A percentile compares a stretch with the other conserved stretches of the same genome.
These are phyloP conservation scores for Leucania comma DNA, from an alignment of 2,888 invertebrate genomes.

Conservation along the genomic window DNA sequence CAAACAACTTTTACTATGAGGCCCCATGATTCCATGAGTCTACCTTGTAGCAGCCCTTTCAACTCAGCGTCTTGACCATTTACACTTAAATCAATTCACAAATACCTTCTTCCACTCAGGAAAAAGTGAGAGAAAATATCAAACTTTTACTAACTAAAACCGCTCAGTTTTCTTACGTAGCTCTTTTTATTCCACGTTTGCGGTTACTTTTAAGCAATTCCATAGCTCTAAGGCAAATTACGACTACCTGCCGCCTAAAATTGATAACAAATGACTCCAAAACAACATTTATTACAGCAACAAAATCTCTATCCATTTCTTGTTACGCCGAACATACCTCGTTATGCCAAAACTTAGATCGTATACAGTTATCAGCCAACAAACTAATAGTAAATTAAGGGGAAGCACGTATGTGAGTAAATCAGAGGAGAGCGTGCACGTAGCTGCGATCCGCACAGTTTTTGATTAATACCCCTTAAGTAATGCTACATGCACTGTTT, in stretches of 20 bases:
- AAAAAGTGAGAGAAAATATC: no score
- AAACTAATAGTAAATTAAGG: slow-evolving; percentile 70
- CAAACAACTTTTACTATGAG: no score
- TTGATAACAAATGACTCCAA: slow-evolving; percentile 28
- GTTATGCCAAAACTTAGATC: slow-evolving; percentile 60
- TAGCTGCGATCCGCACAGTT: slow-evolving; percentile 72
- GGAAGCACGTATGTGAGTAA: slow-evolving; percentile 69
- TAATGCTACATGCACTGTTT: slow-evolving; percentile 42
- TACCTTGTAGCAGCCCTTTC: no score
- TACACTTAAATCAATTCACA: neutral
- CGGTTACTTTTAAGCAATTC: no score
- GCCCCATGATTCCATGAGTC: no score
- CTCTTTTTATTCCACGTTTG: no score
- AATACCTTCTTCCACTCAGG: neutral
- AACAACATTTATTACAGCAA: slow-evolving; percentile 33
- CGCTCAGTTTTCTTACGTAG: no score
- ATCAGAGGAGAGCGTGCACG: slow-evolving; percentile 70
- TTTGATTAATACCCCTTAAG: slow-evolving; percentile 71
- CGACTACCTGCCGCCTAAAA: neutral
- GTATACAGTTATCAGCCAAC: slow-evolving; percentile 65
- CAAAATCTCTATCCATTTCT: slow-evolving; percentile 51
- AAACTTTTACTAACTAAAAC: no score
- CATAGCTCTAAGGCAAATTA: neutral
- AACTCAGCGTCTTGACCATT: neutral
- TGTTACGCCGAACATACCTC: slow-evolving; percentile 46